Evolutionary conservation across 2,113 vertebrate genomes (phyloP).

Genomic region (Abramis brama): DNA sequence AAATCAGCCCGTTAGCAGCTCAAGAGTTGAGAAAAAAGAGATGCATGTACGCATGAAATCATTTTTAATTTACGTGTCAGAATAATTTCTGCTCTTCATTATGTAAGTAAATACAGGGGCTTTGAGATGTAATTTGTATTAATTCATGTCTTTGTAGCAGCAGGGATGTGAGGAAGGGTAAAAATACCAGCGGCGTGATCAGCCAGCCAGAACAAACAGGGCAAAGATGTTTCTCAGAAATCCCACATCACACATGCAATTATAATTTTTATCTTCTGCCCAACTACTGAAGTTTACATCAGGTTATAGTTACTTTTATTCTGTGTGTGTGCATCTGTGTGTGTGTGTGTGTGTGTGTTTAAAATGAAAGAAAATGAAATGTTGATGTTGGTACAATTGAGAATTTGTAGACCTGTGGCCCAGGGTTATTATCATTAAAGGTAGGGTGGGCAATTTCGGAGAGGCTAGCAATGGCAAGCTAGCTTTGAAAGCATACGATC

Average conservation of each 20-base stretch:
- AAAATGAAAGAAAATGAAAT: background rate
- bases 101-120: conserved; percentile 72
- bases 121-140: conserved; percentile 72
- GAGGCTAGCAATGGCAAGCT: too few relatives aligned
- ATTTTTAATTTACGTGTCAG: conserved; percentile 65
- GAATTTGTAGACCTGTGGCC: background rate
- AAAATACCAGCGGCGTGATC: conserved; percentile 50
- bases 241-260: background rate
- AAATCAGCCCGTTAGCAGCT: conserved; percentile 20
- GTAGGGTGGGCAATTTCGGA: too few relatives aligned
- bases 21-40: conserved; percentile 51
- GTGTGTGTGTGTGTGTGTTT: too few relatives aligned
- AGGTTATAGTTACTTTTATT: conserved; percentile 3
- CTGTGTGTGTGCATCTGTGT: too few relatives aligned
- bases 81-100: conserved; percentile 71
- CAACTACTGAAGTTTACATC: background rate
- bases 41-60: conserved; percentile 68
- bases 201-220: conserved; percentile 33
- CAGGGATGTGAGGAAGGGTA: conserved; percentile 65
- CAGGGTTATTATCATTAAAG: background rate
- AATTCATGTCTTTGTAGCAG: conserved; percentile 71
- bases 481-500: too few relatives aligned
- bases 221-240: conserved; percentile 23
- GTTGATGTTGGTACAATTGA: background rate
- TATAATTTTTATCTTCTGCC: conserved; percentile 7